Conservation (phyloP, 2,888 invertebrate species). For the Himalopsyche tibetana region DNA sequence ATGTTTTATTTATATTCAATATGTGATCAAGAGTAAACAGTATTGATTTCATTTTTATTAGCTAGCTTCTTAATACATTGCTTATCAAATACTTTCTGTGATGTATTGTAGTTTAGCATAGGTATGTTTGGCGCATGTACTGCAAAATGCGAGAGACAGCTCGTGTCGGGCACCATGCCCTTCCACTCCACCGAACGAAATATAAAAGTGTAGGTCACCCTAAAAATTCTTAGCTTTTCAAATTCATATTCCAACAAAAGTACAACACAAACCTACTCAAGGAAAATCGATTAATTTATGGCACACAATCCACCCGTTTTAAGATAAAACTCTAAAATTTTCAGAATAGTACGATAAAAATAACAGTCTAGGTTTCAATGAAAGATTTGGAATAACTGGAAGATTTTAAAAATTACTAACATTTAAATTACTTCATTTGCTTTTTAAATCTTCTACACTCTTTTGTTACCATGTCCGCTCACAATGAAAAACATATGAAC, state of each 20-base stretch:
- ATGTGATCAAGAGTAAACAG: background rate
- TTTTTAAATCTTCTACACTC: too few species aligned
- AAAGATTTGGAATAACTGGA: too few species aligned
- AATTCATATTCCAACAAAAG: background rate
- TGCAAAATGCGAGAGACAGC: constrained; percentile 49
- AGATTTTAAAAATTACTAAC: too few species aligned
- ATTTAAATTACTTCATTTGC: too few species aligned
- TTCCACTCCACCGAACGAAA: background rate
- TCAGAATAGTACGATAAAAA: too few species aligned
- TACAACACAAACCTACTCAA: background rate
- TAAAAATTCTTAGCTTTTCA: constrained; percentile 30
- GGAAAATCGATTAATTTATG: background rate
- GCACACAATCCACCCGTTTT: too few species aligned
- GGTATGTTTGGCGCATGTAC: background rate
- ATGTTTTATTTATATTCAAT: too few species aligned
- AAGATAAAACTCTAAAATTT: too few species aligned
- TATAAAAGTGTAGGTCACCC: constrained; percentile 18
- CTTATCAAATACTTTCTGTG: background rate
- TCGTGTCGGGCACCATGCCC: constrained; percentile 52
- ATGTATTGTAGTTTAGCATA: background rate
- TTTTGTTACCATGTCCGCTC: too few species aligned
- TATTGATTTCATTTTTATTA: constrained; percentile 3
- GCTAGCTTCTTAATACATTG: background rate
- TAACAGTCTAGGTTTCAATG: too few species aligned
- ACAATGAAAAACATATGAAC: too few species aligned